phyloP scores from a whole-genome alignment of 2,797 vertebrate genomes.

The Liasis olivaceus region DNA sequence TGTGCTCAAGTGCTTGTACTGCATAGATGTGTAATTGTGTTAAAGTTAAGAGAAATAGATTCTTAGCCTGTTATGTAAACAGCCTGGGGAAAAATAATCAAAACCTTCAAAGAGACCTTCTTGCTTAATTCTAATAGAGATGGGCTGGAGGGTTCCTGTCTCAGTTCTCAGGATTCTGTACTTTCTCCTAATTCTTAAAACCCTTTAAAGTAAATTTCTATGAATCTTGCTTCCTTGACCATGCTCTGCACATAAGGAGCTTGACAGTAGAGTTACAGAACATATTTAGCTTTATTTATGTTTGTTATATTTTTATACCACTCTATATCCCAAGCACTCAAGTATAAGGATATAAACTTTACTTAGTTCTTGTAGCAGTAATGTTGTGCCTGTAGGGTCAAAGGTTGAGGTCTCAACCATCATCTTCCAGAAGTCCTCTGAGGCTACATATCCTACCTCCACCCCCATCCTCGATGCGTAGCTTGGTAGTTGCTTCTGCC shows the following conservation, averaged over 20 bases:
- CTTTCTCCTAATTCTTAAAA: too few relatives aligned
- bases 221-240: too few relatives aligned
- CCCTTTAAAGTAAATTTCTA: too few relatives aligned
- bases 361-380: neutral
- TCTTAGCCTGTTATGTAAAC: neutral
- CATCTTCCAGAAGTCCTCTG: too few relatives aligned
- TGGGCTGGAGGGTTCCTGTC: neutral
- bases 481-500: too few relatives aligned
- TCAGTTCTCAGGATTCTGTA: too few relatives aligned
- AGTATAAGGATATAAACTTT: neutral
- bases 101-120: neutral
- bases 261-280: neutral
- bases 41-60: neutral
- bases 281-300: neutral
- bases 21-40: neutral
- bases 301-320: neutral
- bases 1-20: neutral
- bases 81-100: neutral
- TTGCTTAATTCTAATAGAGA: neutral
- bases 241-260: too few relatives aligned
- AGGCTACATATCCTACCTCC: too few relatives aligned
- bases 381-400: too few relatives aligned
- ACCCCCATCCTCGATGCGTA: too few relatives aligned
- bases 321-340: too few relatives aligned
- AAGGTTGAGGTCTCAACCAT: too few relatives aligned